Base-by-base conservation (phyloP, 2,797 vertebrate genomes). In the Psittacula echo region DNA sequence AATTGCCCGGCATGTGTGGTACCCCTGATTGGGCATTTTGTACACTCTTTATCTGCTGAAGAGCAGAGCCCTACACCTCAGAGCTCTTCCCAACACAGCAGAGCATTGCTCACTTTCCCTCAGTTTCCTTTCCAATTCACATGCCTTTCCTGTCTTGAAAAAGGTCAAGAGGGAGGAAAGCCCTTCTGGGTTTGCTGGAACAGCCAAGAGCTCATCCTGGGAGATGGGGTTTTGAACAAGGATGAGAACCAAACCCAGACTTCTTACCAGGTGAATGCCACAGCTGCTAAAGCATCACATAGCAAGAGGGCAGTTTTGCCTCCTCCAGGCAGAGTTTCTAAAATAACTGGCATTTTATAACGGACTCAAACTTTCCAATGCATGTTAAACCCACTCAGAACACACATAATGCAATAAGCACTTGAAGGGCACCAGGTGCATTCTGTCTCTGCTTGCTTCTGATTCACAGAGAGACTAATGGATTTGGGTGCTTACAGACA, bases 91-190 rank as follows among this genome's bases (percentile, higher is more conserved):
- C 11, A 76, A 17, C 23, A 65, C 29, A n/a, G 24, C 68, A 16
- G 22, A 66, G 34, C 20, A 27, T 13, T 10, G 24, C 2, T 50
- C 11, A 2, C 7, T 56, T 83, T 34, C 29, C 45, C 27, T 77
- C 45, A 7, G 3, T 16, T 76, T 87, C 30, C 15, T 74, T 61
- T 47, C 39, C 47, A 64, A 0, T 10, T 72, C 10, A 42, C 9
- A 5, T 0, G 0, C 45, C 21, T 66, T 37, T 23, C 10, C 32
- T 18, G 13, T 51, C 26, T 22, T 89, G 34, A 71, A 11, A 60
- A 67, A 80, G 37, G 30, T 15, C 3, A 60, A 62, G n/a, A 83
- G 16, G 62, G 13, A 75, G 13, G 26, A 71, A 11, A 72, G 3
- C 5, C 19, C 41, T 80, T 74, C 66, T 9, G 22, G 32, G 32